Evolutionary conservation across 2,113 vertebrate species (phyloP), one percentile per base, ranked within the genome.

Genomic region (Microtus montanus): DNA sequence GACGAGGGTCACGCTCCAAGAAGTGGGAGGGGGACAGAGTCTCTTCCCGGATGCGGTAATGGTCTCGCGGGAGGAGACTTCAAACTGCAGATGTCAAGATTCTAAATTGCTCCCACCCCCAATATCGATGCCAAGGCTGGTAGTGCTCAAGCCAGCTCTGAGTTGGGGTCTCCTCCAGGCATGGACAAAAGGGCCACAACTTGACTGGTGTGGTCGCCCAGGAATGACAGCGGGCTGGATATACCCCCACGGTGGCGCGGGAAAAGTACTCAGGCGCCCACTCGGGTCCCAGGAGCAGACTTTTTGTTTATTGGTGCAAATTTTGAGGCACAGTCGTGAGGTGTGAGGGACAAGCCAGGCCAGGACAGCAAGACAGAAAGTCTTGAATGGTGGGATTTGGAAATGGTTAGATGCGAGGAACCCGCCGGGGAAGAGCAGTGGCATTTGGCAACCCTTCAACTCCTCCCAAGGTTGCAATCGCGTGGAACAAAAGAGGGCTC

Each of bases 291-390:
- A 61, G 47, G 71, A 90, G 92, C 73, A 75, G 14, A 94, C 91
- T 70, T 91, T 92, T 49, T 74, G 7, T 97, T 98, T 98, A 98
- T 98, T 98, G 87, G 92, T 44, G 91, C 95, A 80, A 96, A 83
- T 84, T 94, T 87, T 66, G 94, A 97, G 95, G 97, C 97, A 95
- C 96, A 96, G 94, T 90, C n/a, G 96, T 96, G 97, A 96, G 85
- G 92, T 79, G 92, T 74, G 96, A 94, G 94, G 92, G 91, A 22
- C 91, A 47, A 64, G 64, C 91, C 91, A 78, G 7, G 71, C 63
- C 63, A 1, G 87, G 89, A 77, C 79, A 79, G 83, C 20, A 28
- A 94, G 30, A 93, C 79, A 85, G 75, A 87, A 91, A 74, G 82
- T 52, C 87, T 35, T 78, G 83, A 77, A 61, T 52, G 33, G 80